A percentile compares a stretch with the other conserved stretches of the same genome.
phyloP scores from a whole-genome alignment of 2,113 vertebrate genomes.

The Zosterops pallidus region DNA sequence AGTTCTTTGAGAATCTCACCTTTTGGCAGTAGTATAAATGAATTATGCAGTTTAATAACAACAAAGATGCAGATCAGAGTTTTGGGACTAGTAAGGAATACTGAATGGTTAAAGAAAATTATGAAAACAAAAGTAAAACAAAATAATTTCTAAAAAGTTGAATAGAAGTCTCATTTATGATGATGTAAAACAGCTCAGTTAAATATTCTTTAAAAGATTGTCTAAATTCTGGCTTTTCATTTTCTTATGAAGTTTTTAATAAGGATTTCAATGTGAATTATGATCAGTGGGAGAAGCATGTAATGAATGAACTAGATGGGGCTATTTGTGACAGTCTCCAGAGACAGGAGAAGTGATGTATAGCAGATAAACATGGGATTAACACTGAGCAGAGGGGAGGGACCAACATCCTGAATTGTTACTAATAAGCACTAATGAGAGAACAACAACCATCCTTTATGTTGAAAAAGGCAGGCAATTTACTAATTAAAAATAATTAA shows the following conservation, averaged over 20 bases:
- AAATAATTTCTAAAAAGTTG: neutral
- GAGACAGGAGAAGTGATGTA: neutral
- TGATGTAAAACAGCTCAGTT: neutral
- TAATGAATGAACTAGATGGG: neutral
- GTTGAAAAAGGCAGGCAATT: conserved; percentile 6
- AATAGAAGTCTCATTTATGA: neutral
- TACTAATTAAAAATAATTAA: conserved; percentile 1
- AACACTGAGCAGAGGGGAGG: neutral
- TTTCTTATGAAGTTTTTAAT: neutral
- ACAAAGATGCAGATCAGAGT: neutral
- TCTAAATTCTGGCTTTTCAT: neutral
- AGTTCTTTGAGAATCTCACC: neutral
- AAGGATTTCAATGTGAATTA: neutral
- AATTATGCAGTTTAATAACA: neutral
- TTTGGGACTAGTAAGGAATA: neutral
- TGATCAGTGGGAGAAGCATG: neutral
- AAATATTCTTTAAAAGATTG: neutral
- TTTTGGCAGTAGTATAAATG: neutral
- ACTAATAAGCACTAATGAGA: conserved; percentile 21
- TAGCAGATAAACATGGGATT: neutral
- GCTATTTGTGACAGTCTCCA: neutral
- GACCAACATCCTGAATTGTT: neutral
- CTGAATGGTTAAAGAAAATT: neutral
- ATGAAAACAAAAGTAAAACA: neutral
- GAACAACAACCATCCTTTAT: neutral